Evolutionary conservation across 2,113 vertebrate genomes (phyloP), one percentile per base, ranked within the genome.

Genomic region (Hippocampus mohnikei): DNA sequence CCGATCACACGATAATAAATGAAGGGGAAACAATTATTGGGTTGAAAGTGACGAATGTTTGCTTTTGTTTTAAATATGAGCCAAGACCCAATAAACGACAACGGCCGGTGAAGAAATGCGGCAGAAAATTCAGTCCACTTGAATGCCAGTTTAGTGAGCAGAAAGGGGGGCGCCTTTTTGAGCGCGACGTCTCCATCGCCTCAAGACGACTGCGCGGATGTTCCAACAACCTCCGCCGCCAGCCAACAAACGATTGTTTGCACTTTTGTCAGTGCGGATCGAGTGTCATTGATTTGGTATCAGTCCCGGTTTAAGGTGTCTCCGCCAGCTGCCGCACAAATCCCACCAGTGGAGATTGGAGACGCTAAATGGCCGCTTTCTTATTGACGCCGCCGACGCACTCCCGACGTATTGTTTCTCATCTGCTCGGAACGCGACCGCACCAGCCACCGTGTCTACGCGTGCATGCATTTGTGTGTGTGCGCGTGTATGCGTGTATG

Each of bases 271-370:
- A 10, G 61, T 46, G 78, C 72, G 33, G 77, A 84, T 78, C 78
- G 58, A 66, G 70, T 81, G 63, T 13, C 65, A 86, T 86, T 72
- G 84, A 85, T 86, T 85, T 71, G 27, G 37, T 21, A 69, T 66
- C 46, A 8, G 52, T 3, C 55, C 64, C n/a, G 87, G 85, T 84
- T 80, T 88, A 84, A 81, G 71, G 8, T 84, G 18, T 81, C 86
- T 23, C 62, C 16, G 65, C 69, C 85, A 80, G 81, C 69, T 87
- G 85, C 73, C 8, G 25, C 80, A 40, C 11, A 68, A 76, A 25
- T 85, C 81, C 82, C 87, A 69, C 33, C 15, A 8, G 58, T 33
- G 73, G 71, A 74, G 68, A 56, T 0, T 33, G 4, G 2, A 81
- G 78, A 65, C 56, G 65, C 81, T 18, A 73, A 53, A 70, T 60